These are phyloP conservation scores for Amphipyra tragopoginis DNA, from an alignment of 2,888 invertebrate genomes.

Conservation along the genomic window DNA sequence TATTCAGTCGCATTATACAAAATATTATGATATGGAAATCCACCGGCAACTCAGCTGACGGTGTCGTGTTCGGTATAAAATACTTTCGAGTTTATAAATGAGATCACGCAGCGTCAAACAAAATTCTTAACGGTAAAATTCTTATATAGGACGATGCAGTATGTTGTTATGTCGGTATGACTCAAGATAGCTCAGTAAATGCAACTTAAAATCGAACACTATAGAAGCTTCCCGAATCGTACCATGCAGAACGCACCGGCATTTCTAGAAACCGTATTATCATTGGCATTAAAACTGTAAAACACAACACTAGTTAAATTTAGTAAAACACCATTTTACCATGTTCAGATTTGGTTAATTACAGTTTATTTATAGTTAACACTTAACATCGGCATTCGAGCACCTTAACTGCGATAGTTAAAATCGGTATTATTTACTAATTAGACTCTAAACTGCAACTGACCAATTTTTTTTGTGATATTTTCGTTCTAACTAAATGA, in stretches of 20 bases:
- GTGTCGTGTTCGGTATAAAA: constrained; percentile 21
- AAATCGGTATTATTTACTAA: constrained; percentile 9
- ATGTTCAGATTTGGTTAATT: constrained; percentile 4
- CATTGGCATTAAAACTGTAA: constrained; percentile 5
- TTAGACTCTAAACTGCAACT: neutral
- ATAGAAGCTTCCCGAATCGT: constrained; percentile 47
- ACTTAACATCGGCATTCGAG: constrained; percentile 9
- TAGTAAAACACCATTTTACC: neutral
- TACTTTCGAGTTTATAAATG: constrained; percentile 21
- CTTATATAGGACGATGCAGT: neutral
- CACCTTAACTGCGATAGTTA: neutral
- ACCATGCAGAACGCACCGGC: neutral
- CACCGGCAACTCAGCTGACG: constrained; percentile 37
- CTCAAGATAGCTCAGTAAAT: constrained; percentile 6
- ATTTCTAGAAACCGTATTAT: constrained; percentile 26
- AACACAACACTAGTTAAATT: constrained; percentile 6
- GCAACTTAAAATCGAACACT: constrained; percentile 1
- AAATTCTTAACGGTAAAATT: constrained; percentile 31
- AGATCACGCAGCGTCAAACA: constrained; percentile 25
- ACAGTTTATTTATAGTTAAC: constrained; percentile 15
- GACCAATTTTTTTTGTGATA: neutral
- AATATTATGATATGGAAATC: constrained; percentile 17
- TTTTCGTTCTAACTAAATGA: neutral
- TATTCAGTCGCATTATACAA: constrained; percentile 19
- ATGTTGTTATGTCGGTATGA: constrained; percentile 1